Evolutionary conservation across 23 tunicate species (phyloP), one percentile per base, ranked within the genome.

Genomic region (Trididemnum nubilum): DNA sequence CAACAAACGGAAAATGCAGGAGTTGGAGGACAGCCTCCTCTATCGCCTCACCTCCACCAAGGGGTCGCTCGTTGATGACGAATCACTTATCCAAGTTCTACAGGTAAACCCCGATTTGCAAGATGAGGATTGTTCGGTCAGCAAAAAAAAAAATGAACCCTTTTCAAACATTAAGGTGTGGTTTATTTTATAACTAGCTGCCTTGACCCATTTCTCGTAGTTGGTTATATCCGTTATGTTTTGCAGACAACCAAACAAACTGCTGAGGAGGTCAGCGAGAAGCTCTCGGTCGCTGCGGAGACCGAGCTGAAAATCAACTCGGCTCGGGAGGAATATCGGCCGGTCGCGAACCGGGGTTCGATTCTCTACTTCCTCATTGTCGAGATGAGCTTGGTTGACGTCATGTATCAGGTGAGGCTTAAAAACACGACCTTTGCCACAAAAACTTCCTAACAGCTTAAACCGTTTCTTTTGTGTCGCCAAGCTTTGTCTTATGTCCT

Each of bases 331-430:
- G 96, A 90, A 37, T 90, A 90, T 33, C 86, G 96, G 34, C 96
- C 96, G 0, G 96, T 90, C 9, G 96, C 96, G 29, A 85, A 81
- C 35, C 66, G 96, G 50, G 96, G 96, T 7, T 85, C 90, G 35
- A 90, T 90, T 26, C 89, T 90, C 75, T 90, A 90, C 85, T 90
- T 90, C 66, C 83, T 90, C 61, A 90, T 90, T 63, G 96, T 90
- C 0, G 96, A 90, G 57, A 90, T 90, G 96, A 85, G 90, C 61
- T 73, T 90, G 33, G 96, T 90, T 27, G 85, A 90, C 65, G 96
- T 90, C 69, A 90, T 90, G 96, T 90, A 90, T 66, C 96, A 87
- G 75, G 91, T 87, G 27, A 37, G 60, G 54, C 9, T 44, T 44
- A n/a, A n/a, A n/a, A n/a, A n/a, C n/a, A n/a, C n/a, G n/a, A 12